These are phyloP conservation scores for Drosophila nigrodunni DNA, from an alignment of 1,140 invertebrate species.

Conservation along the genomic window DNA sequence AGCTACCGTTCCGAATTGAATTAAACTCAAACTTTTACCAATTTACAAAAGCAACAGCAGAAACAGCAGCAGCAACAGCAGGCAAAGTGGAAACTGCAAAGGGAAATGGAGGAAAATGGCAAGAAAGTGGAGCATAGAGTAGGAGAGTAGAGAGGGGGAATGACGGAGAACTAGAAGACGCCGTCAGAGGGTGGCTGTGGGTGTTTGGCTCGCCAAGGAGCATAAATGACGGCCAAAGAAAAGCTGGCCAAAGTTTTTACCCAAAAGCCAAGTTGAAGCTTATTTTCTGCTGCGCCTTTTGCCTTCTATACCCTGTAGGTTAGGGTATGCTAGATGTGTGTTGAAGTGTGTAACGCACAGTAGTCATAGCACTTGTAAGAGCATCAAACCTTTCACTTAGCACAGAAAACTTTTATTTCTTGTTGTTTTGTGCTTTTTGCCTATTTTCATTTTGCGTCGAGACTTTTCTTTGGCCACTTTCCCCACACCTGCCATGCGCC, in stretches of 20 bases:
- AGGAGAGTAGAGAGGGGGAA: constrained; percentile 10
- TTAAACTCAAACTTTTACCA: constrained; percentile 84
- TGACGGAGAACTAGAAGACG: background rate
- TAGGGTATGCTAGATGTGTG: too few species aligned
- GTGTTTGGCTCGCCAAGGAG: constrained; percentile 52
- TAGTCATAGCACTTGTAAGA: too few species aligned
- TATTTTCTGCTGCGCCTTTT: constrained; percentile 76
- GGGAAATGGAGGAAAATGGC: constrained; percentile 11
- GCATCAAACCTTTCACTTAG: too few species aligned
- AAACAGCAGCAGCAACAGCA: constrained; percentile 61
- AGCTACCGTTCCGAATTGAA: constrained; percentile 84
- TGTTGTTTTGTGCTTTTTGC: constrained; percentile 8
- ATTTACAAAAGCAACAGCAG: constrained; percentile 80
- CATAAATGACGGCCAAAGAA: constrained; percentile 63
- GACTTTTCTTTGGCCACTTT: constrained; percentile 33
- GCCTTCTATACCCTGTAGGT: background rate
- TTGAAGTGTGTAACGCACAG: too few species aligned
- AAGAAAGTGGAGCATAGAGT: constrained; percentile 8
- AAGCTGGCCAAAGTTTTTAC: constrained; percentile 61
- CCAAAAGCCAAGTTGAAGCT: constrained; percentile 79
- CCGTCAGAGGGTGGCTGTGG: background rate
- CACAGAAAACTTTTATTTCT: background rate
- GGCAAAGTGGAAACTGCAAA: constrained; percentile 33
- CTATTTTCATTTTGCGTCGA: constrained; percentile 43
- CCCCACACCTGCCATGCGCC: background rate